Evolutionary conservation across 1,140 invertebrate species (phyloP).

Genomic region (Leguminivora glycinivorella): DNA sequence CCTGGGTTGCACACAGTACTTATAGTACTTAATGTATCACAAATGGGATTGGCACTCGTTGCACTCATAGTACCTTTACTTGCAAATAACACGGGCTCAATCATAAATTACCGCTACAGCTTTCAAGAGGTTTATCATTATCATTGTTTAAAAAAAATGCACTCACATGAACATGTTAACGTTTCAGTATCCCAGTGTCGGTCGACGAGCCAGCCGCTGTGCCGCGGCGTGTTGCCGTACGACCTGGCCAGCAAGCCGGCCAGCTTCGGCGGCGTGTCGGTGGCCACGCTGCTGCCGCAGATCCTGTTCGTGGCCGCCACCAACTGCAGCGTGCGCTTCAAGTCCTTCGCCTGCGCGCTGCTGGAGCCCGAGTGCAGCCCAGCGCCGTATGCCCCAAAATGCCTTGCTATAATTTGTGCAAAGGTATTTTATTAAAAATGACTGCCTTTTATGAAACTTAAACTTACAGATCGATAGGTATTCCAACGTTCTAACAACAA

Average conservation of each 20-base stretch:
- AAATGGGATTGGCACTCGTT: background rate
- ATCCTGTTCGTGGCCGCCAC: conserved; percentile 80
- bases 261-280: conserved; percentile 54
- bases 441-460: no score
- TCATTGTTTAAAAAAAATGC: background rate
- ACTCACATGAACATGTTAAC: background rate
- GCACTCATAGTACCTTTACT: background rate
- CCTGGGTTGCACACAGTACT: background rate
- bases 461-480: no score
- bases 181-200: conserved; percentile 69
- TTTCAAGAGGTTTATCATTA: background rate
- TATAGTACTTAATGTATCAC: background rate
- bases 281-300: conserved; percentile 74
- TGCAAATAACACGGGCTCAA: background rate
- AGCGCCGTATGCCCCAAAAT: conserved; percentile 78
- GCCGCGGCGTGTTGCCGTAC: conserved; percentile 82
- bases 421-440: no score
- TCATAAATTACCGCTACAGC: background rate
- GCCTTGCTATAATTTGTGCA: conserved; percentile 83
- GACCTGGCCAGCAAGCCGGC: conserved; percentile 79
- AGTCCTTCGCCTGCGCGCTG: conserved; percentile 82
- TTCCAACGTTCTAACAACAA: no score
- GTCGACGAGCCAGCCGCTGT: conserved; percentile 71
- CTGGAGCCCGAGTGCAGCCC: conserved; percentile 84
- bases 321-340: conserved; percentile 81